Conservation (phyloP, 2,888 invertebrate species). For the Lepidocyrtoides sp. region DNA sequence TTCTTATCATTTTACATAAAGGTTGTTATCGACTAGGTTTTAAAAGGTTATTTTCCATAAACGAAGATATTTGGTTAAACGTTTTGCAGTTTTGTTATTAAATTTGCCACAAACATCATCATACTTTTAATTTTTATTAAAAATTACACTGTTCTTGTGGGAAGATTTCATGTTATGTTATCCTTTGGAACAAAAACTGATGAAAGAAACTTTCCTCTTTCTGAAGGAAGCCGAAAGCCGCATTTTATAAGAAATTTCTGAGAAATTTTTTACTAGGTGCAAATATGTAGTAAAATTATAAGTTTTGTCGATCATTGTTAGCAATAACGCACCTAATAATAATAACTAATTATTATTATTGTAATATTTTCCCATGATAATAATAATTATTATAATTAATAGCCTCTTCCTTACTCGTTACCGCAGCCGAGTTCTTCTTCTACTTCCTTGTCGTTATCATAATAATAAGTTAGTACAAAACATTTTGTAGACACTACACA, state of each 20-base stretch:
- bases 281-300: too few relatives aligned
- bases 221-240: background rate
- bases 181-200: too few relatives aligned
- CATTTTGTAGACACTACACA: background rate
- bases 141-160: background rate
- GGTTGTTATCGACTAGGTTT: slow-evolving; percentile 14
- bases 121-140: background rate
- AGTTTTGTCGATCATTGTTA: too few relatives aligned
- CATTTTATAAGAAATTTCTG: too few relatives aligned
- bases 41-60: slow-evolving; percentile 3
- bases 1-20: background rate
- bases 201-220: too few relatives aligned
- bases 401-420: background rate
- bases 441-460: background rate
- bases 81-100: background rate
- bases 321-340: too few relatives aligned
- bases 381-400: too few relatives aligned
- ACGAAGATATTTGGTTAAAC: background rate
- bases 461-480: background rate
- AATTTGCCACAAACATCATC: too few relatives aligned
- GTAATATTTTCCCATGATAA: too few relatives aligned
- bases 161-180: background rate
- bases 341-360: too few relatives aligned
- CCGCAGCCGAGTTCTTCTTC: background rate
- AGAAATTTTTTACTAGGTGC: too few relatives aligned